Evolutionary conservation across 1,140 invertebrate species (phyloP).

Genomic region (Drosophila pseudoobscura): DNA sequence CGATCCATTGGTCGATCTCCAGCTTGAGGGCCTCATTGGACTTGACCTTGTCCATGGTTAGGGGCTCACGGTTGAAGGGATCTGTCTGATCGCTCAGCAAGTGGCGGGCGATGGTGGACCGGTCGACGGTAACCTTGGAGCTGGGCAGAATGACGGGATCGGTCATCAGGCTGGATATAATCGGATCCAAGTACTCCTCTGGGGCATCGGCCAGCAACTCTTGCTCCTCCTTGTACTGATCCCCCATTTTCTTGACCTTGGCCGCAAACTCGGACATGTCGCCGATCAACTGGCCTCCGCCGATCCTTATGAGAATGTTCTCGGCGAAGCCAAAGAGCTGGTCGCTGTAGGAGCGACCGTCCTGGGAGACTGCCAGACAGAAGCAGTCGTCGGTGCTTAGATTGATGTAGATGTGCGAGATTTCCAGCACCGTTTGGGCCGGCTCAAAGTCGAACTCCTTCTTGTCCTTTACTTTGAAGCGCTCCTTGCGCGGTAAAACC

Average conservation of each 20-base stretch:
- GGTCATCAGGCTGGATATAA: constrained; percentile 96
- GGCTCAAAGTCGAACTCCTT: constrained; percentile 97
- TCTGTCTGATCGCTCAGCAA: constrained; percentile 96
- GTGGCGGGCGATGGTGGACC: constrained; percentile 95
- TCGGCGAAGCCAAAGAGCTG: constrained; percentile 92
- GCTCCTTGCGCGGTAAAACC: constrained; percentile 93
- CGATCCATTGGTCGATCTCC: constrained; percentile 93
- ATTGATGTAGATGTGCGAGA: constrained; percentile 96
- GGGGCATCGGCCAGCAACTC: constrained; percentile 93
- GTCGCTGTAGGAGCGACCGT: constrained; percentile 96
- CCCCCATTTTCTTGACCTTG: constrained; percentile 87
- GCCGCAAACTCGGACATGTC: constrained; percentile 88
- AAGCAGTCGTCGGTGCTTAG: constrained; percentile 91
- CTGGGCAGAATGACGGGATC: constrained; percentile 97
- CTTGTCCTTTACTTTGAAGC: constrained; percentile 95
- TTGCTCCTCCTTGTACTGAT: constrained; percentile 90
- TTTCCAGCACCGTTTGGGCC: constrained; percentile 93
- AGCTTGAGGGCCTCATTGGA: constrained; percentile 90
- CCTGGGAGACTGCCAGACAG: constrained; percentile 93
- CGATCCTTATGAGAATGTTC: constrained; percentile 91
- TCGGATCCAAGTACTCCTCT: constrained; percentile 97
- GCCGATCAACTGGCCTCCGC: constrained; percentile 88
- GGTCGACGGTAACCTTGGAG: constrained; percentile 93
- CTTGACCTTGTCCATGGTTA: constrained; percentile 96
- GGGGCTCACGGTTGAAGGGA: constrained; percentile 96